Evolutionary conservation across 1,140 invertebrate genomes (phyloP).

Genomic region (Eumeta japonica): DNA sequence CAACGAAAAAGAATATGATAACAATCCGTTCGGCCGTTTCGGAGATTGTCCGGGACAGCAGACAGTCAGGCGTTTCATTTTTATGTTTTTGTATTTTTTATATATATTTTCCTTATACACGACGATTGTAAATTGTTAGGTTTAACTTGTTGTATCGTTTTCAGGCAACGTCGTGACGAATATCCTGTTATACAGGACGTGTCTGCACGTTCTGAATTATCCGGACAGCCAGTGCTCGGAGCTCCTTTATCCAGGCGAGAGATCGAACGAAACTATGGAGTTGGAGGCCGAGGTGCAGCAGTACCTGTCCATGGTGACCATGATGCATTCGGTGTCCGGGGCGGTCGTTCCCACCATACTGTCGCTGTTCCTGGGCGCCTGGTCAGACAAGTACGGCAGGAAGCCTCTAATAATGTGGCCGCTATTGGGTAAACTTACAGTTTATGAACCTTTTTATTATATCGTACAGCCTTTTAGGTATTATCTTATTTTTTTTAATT

Average conservation of each 20-base stretch:
- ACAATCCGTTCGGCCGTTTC: too few species aligned
- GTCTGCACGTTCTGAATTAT: slow-evolving; percentile 32
- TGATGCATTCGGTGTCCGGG: slow-evolving; percentile 60
- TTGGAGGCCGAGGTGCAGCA: slow-evolving; percentile 65
- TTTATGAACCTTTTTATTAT: neutral
- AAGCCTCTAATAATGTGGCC: slow-evolving; percentile 64
- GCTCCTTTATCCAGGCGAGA: slow-evolving; percentile 29
- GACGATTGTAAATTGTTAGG: too few species aligned
- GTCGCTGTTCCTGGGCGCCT: slow-evolving; percentile 68
- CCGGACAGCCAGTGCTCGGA: slow-evolving; percentile 25
- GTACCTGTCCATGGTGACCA: slow-evolving; percentile 59
- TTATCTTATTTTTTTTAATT: slow-evolving; percentile 6
- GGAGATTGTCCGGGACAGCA: too few species aligned
- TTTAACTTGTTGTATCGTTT: too few species aligned
- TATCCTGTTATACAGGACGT: slow-evolving; percentile 38
- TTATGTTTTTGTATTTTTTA: too few species aligned
- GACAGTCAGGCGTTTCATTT: too few species aligned
- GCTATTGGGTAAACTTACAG: slow-evolving; percentile 33
- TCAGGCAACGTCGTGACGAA: slow-evolving; percentile 39
- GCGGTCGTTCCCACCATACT: slow-evolving; percentile 63
- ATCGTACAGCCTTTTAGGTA: too few species aligned
- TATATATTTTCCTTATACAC: too few species aligned
- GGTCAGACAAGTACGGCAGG: slow-evolving; percentile 73
- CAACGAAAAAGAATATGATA: too few species aligned
- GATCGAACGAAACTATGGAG: slow-evolving; percentile 43